Conservation (phyloP, 2,113 vertebrate species). For the Eleginops maclovinus region DNA sequence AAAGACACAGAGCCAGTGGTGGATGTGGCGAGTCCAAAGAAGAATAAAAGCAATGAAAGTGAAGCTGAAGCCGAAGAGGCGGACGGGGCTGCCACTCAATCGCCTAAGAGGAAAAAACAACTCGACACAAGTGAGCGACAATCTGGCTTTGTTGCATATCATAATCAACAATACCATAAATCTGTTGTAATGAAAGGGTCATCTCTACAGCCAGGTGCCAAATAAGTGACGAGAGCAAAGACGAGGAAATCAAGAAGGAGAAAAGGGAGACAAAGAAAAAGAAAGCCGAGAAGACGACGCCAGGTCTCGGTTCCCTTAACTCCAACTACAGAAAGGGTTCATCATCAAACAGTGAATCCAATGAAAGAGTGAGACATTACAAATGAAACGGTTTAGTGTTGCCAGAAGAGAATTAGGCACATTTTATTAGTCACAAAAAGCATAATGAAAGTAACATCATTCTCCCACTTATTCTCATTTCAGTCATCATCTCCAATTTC, state of each 20-base stretch:
- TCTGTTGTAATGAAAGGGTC: neutral
- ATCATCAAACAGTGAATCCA: constrained; percentile 71
- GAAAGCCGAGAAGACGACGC: constrained; percentile 63
- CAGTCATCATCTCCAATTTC: constrained; percentile 77
- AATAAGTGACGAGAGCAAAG: constrained; percentile 80
- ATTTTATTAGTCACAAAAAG: neutral
- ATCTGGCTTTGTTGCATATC: neutral
- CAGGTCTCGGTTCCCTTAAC: constrained; percentile 78
- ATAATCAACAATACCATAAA: neutral
- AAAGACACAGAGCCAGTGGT: constrained; percentile 56
- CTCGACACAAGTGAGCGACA: constrained; percentile 71
- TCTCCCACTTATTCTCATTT: neutral
- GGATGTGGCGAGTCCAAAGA: constrained; percentile 48
- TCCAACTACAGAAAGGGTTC: constrained; percentile 79
- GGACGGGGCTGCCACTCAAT: constrained; percentile 30
- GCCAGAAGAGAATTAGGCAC: too few species aligned
- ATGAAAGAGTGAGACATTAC: constrained; percentile 72
- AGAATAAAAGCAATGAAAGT: constrained; percentile 50
- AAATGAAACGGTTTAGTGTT: neutral
- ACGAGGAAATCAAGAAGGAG: constrained; percentile 65
- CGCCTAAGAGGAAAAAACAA: constrained; percentile 72
- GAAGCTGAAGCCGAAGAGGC: constrained; percentile 61
- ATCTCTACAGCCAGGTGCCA: constrained; percentile 74
- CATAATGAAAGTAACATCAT: neutral
- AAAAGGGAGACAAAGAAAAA: constrained; percentile 64